Percentiles rank a stretch among this genome's conserved stretches.
Evolutionary conservation across 2,888 invertebrate species (phyloP).

Genomic region (Drosophila rubida): DNA sequence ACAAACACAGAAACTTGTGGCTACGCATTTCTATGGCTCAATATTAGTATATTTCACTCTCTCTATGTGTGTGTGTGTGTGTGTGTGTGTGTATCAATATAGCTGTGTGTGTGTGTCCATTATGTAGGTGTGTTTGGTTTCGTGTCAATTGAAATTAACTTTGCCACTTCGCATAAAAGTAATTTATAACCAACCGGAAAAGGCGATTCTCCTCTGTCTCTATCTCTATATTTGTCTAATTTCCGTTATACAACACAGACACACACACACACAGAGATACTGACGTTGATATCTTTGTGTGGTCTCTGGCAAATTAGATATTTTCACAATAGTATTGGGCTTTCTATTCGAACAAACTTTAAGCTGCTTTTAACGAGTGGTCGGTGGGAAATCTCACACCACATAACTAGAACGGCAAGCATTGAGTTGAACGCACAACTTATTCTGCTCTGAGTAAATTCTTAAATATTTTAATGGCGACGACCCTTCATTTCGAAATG

Average conservation of each 20-base stretch:
- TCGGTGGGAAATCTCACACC: not conserved
- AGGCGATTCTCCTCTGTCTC: conserved; percentile 55
- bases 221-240: conserved; percentile 74
- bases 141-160: conserved; percentile 80
- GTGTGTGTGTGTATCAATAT: not conserved
- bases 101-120: not conserved
- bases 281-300: conserved; percentile 37
- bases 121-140: conserved; percentile 73
- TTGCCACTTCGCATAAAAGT: conserved; percentile 78
- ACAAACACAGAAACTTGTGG: conserved; percentile 36
- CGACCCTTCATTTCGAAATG: not conserved
- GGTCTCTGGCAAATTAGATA: conserved; percentile 39
- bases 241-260: conserved; percentile 52
- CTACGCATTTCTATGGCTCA: conserved; percentile 26
- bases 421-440: not conserved
- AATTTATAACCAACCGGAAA: conserved; percentile 73
- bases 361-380: not conserved
- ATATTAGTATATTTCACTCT: not conserved
- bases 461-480: not conserved
- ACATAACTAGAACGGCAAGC: not conserved
- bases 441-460: not conserved
- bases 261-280: conserved; percentile 19
- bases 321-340: conserved; percentile 26
- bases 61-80: not conserved
- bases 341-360: not conserved